Evolutionary conservation across 2,797 vertebrate species (phyloP), one percentile per base, ranked within the genome.

Genomic region (Dermochelys coriacea): DNA sequence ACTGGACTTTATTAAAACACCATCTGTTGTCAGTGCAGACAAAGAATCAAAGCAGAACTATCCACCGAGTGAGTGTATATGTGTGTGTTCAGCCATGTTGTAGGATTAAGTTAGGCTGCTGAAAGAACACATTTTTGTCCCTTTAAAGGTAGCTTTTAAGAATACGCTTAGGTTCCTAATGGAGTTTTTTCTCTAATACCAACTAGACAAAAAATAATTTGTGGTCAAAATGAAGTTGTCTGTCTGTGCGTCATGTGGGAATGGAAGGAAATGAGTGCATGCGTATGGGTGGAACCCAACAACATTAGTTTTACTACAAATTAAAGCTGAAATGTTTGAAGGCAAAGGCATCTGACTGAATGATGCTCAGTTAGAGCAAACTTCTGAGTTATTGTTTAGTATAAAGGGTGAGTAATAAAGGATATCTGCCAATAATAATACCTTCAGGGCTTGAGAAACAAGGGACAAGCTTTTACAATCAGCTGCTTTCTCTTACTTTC

Each of bases 1-100:
- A 99, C 99, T 99, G 99, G 99, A 99, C 99, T 99, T 99, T 99
- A 99, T 99, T 99, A 99, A 99, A 99, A 99, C 99, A 99, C 99
- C 99, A 99, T 99, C 99, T 99, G 99, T 99, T 99, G 98, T 99
- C 98, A 98, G 99, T 96, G 98, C 98, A 99, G 98, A 99, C 99
- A 99, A 99, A 98, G 98, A 98, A 97, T 97, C 96, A 97, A 97
- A 97, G 95, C 94, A 96, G 98, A 98, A 98, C 97, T 90, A 94
- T 97, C 92, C 94, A 97, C 3, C 25, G 84, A 96, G 93, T 68
- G 90, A 50, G 57, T 29, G 31, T 4, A 1, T 29, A 79, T 11
- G 2, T n/a, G 71, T 21, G 55, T 51, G 59, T 55, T 89, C 86
- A 93, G 87, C 41, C 82, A 52, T n/a, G 87, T 64, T 85, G 21